These are phyloP conservation scores for Dicyrtomina minuta DNA, from an alignment of 2,888 invertebrate species.

Conservation along the genomic window DNA sequence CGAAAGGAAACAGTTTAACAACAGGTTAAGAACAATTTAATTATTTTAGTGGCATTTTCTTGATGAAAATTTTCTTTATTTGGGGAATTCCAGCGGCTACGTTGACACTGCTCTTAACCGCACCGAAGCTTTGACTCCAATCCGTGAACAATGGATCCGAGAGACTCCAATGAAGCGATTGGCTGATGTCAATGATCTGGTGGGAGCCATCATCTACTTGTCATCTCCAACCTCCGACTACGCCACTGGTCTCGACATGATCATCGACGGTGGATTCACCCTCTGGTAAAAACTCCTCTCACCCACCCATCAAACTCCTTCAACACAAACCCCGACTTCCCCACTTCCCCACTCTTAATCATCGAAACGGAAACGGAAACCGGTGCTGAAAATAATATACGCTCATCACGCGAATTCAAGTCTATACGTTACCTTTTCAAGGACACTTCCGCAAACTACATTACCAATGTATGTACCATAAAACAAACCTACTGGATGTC, in stretches of 20 bases:
- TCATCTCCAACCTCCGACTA: conserved; percentile 48
- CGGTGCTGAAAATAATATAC: too few relatives aligned
- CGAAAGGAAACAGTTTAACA: background rate
- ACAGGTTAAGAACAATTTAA: background rate
- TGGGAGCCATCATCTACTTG: conserved; percentile 50
- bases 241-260: conserved; percentile 49
- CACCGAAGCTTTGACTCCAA: conserved; percentile 44
- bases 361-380: too few relatives aligned
- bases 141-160: conserved; percentile 45
- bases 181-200: conserved; percentile 48
- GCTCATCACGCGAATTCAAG: too few relatives aligned
- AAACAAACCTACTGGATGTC: too few relatives aligned
- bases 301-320: background rate
- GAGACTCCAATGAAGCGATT: conserved; percentile 50
- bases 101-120: conserved; percentile 50
- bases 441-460: too few relatives aligned
- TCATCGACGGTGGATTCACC: conserved; percentile 50
- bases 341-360: too few relatives aligned
- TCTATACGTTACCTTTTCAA: too few relatives aligned
- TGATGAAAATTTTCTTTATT: background rate
- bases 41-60: background rate
- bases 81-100: conserved; percentile 42
- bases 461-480: too few relatives aligned
- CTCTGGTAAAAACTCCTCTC: conserved; percentile 34
- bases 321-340: too few relatives aligned